Base-by-base conservation (phyloP, 2,888 invertebrate genomes). In the Mactromeris polynyma region DNA sequence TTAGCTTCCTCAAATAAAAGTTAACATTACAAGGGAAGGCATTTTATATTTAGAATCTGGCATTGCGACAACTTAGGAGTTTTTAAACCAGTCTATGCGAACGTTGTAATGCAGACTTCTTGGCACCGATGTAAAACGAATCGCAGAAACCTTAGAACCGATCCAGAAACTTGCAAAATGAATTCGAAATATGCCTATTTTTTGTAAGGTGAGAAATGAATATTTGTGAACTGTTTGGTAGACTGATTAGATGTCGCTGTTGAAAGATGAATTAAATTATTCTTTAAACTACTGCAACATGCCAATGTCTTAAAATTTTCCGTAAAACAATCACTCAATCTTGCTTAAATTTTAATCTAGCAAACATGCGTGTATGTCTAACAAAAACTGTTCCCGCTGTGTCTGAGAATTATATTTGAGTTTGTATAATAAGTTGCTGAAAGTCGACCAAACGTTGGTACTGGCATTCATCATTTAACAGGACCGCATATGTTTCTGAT, bases 41-140 rank as follows among this genome's bases (percentile, higher is more conserved):
- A 64, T 64, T n/a, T 26, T 64, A 7, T n/a, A 64, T 64, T 64
- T 4, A 64, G 26, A 64, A 64, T 26, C n/a, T 64, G 58, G 58
- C 58, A 26, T 64, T 26, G 26, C 26, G 26, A 64, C 58, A n/a
- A 64, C 9, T 9, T 7, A 26, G 3, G 58, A 64, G 26, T 64
- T 64, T 64, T 64, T 26, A 26, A 26, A 64, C 26, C 58, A 64
- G 58, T 26, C 58, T 64, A 26, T 21, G 58, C n/a, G 9, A 64
- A 26, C 26, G 58, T 64, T 26, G 58, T 26, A n/a, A 64, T 64
- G n/a, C n/a, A 26, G n/a, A 64, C 58, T 26, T 64, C 14, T 64
- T 64, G 58, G 58, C 58, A 64, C n/a, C 58, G 58, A 46, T 64
- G 3, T 64, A 64, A 64, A 64, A 64, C 58, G 26, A 64, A 64